A percentile compares a stretch with the other conserved stretches of the same genome.
phyloP scores from a whole-genome alignment of 2,797 vertebrate genomes.

The Enteromius afrohamiltoni region DNA sequence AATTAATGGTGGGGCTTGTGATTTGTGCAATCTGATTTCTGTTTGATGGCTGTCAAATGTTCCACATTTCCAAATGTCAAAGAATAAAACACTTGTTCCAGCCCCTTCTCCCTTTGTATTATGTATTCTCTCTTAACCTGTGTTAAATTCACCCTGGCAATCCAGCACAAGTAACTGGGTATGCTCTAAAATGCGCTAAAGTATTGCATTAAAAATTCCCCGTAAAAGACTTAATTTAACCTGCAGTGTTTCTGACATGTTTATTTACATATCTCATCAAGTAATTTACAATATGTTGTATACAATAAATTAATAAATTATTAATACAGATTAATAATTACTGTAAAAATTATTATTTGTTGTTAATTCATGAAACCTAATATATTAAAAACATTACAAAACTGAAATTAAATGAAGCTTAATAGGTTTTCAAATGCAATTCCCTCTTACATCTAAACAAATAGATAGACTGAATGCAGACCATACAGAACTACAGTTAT shows the following conservation, averaged over 20 bases:
- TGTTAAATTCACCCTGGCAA: too few relatives aligned
- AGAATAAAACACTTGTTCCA: neutral
- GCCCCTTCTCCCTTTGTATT: too few relatives aligned
- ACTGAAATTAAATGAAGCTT: neutral
- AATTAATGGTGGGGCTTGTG: slow-evolving; percentile 8
- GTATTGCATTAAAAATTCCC: too few relatives aligned
- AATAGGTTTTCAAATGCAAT: neutral
- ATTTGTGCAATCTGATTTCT: slow-evolving; percentile 15
- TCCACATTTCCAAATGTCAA: slow-evolving; percentile 22
- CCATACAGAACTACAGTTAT: neutral
- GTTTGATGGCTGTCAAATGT: slow-evolving; percentile 59
- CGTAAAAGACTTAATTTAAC: too few relatives aligned
- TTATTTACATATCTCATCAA: neutral
- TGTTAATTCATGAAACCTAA: neutral
- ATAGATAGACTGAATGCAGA: neutral
- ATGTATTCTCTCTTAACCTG: too few relatives aligned
- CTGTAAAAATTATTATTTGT: too few relatives aligned
- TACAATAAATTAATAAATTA: neutral
- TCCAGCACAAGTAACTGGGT: too few relatives aligned
- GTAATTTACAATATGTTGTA: neutral
- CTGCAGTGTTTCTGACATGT: neutral
- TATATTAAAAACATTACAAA: neutral
- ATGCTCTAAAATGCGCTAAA: too few relatives aligned
- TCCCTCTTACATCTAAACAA: neutral
- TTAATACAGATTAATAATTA: too few relatives aligned